Evolutionary conservation across 1,140 invertebrate genomes (phyloP), one percentile per base, ranked within the genome.

Genomic region (Pseudobourletiella spinata): DNA sequence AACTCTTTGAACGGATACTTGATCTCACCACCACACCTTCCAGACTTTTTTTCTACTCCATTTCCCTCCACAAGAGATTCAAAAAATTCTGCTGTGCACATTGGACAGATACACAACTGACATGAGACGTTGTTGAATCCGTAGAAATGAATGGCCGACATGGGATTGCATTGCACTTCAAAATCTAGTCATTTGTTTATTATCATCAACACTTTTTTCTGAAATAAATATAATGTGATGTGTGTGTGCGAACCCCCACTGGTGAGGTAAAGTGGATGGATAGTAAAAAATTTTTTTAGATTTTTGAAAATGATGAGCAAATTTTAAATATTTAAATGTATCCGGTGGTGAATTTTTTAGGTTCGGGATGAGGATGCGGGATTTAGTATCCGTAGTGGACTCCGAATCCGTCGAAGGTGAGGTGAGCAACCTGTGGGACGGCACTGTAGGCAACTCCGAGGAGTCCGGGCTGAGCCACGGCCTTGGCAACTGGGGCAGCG

Each of bases 361-460:
- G 22, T 3, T 22, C 3, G 11, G 22, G 26, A 3, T 8, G 50
- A 20, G 22, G 24, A 29, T 22, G 29, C 16, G 26, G 20, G n/a
- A 55, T 42, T 69, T 71, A 71, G 32, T 62, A 71, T 56, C 58
- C 68, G 64, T 69, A 71, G 63, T 72, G 71, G 50, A 61, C 65
- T 44, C 64, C 66, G 48, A 63, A 66, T 65, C 70, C 66, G 57
- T 71, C 71, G 59, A 68, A 72, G 57, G 61, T 54, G 30, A 68
- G 30, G 26, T 30, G 30, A 22, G 52, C 52, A 22, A 35, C 52
- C 22, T 55, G 52, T 3, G 52, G 52, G 29, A 58, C 42, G 24
- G 57, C 42, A 28, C 43, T 48, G 57, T 59, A 59, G 6, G 2
- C 3, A 24, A 59, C 57, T 59, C 57, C 57, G 25, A 59, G 35